Evolutionary conservation across 92 coral and sea anemone species (phyloP).

Genomic region (Phymanthus crucifer): DNA sequence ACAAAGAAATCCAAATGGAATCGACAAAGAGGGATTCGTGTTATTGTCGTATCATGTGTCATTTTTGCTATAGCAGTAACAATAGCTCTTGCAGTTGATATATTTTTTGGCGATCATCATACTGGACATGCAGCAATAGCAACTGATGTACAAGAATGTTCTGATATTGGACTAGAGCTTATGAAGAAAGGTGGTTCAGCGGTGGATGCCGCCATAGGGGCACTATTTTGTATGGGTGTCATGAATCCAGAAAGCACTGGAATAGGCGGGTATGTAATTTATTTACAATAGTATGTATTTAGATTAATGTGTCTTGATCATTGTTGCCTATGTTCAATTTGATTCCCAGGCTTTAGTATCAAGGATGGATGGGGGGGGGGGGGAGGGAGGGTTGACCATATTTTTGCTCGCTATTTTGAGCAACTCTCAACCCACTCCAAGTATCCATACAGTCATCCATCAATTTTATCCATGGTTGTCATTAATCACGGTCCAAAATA

Average conservation of each 20-base stretch:
- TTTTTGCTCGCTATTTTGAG: too few species aligned
- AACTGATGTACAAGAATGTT: slow-evolving; percentile 85
- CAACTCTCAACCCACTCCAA: too few species aligned
- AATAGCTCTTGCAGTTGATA: slow-evolving; percentile 73
- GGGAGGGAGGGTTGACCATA: too few species aligned
- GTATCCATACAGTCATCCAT: neutral
- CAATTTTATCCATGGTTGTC: too few species aligned
- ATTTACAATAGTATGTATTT: neutral
- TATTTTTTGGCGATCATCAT: slow-evolving; percentile 70
- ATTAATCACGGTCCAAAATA: too few species aligned
- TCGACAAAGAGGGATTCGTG: slow-evolving; percentile 67
- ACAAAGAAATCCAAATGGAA: slow-evolving; percentile 19
- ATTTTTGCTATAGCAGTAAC: slow-evolving; percentile 86
- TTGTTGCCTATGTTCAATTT: too few species aligned
- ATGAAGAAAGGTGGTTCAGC: slow-evolving; percentile 94
- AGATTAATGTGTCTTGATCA: neutral
- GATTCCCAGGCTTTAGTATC: too few species aligned
- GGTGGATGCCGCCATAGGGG: slow-evolving; percentile 93
- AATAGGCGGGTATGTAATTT: slow-evolving; percentile 78
- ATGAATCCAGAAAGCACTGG: slow-evolving; percentile 92
- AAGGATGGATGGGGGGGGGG: too few species aligned
- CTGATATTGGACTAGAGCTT: slow-evolving; percentile 70
- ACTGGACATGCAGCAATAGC: slow-evolving; percentile 92
- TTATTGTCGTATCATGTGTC: slow-evolving; percentile 67
- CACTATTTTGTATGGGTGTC: slow-evolving; percentile 89